Evolutionary conservation across 53 echinoderm and acorn worm species (phyloP).

Genomic region (Temnopleurus reevesii): DNA sequence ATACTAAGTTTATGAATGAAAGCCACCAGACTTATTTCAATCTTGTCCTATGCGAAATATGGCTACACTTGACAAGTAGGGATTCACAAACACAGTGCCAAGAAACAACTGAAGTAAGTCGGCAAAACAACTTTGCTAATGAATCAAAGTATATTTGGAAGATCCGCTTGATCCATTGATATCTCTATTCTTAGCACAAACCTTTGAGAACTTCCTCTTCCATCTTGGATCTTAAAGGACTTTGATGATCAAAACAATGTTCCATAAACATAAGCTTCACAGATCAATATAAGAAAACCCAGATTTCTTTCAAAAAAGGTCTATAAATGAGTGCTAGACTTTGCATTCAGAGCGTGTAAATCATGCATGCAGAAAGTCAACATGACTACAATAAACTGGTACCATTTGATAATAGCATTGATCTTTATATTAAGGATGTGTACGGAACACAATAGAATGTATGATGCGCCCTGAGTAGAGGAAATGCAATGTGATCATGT

Average conservation of each 20-base stretch:
- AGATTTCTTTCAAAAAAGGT: too few species aligned
- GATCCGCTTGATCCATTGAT: background rate
- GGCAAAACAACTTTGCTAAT: background rate
- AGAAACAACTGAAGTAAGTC: background rate
- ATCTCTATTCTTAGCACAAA: slow-evolving; percentile 5
- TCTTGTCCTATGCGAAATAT: background rate
- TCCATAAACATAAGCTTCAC: background rate
- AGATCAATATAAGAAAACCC: too few species aligned
- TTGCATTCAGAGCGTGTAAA: background rate
- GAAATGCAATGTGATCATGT: background rate
- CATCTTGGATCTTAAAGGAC: background rate
- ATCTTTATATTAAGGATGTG: background rate
- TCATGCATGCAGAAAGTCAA: background rate
- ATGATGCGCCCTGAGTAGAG: too few species aligned
- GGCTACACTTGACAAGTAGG: background rate
- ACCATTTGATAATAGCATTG: background rate
- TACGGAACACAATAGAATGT: too few species aligned
- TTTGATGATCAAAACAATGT: background rate
- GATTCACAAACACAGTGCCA: background rate
- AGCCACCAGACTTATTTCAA: background rate
- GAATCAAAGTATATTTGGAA: background rate
- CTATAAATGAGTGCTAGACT: too few species aligned
- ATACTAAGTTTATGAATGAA: background rate
- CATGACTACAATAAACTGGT: background rate
- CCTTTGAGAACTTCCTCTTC: background rate